Percentiles rank a stretch among this genome's conserved stretches.
Evolutionary conservation across 2,797 vertebrate genomes (phyloP).

Genomic region (Rhinatrema bivittatum): DNA sequence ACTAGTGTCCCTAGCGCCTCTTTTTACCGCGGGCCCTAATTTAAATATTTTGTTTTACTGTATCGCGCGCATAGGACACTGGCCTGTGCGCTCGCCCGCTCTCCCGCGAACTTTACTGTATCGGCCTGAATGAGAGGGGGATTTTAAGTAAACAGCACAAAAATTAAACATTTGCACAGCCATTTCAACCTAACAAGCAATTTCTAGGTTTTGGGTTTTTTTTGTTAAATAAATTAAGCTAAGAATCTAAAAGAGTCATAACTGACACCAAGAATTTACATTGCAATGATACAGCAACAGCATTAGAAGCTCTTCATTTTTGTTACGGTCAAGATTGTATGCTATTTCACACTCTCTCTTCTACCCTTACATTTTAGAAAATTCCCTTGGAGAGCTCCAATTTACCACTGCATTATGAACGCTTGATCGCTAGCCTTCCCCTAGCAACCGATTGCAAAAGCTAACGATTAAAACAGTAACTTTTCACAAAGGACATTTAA

Average conservation of each 20-base stretch:
- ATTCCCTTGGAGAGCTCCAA: not conserved
- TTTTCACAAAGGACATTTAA: fast-evolving
- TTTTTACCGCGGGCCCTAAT: too few relatives aligned
- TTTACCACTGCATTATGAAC: fast-evolving
- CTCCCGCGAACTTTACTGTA: too few relatives aligned
- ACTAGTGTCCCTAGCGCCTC: too few relatives aligned
- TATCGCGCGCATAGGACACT: too few relatives aligned
- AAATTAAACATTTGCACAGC: slow-evolving; percentile 48
- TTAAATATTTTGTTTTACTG: too few relatives aligned
- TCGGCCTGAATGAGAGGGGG: too few relatives aligned
- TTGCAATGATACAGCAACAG: too few relatives aligned
- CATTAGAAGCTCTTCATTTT: not conserved
- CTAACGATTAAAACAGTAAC: not conserved
- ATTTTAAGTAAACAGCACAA: slow-evolving; percentile 47
- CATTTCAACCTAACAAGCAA: slow-evolving; percentile 40
- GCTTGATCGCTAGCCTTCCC: fast-evolving
- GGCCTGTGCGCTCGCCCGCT: too few relatives aligned
- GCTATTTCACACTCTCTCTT: too few relatives aligned
- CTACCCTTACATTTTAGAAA: not conserved
- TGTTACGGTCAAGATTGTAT: not conserved
- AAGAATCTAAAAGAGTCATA: slow-evolving; percentile 19
- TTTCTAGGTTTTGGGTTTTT: slow-evolving; percentile 28
- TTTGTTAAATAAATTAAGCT: slow-evolving; percentile 10
- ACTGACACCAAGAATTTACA: slow-evolving; percentile 3
- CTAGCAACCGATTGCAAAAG: fast-evolving